phyloP scores from a whole-genome alignment of 2,113 vertebrate species.

The Erpornis zantholeuca region DNA sequence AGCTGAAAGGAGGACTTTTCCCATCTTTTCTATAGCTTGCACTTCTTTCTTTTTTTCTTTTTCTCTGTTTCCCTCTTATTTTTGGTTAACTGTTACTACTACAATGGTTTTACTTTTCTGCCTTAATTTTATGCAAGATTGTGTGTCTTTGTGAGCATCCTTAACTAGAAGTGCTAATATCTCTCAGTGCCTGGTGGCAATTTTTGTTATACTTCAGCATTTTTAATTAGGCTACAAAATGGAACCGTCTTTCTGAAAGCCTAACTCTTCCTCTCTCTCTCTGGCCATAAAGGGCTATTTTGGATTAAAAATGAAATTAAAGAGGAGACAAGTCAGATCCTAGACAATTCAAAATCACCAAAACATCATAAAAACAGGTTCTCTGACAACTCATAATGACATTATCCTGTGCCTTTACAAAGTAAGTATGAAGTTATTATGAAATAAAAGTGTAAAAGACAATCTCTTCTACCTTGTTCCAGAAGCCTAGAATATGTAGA shows the following conservation, averaged over 20 bases:
- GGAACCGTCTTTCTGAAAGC: not conserved
- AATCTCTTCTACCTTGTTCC: not conserved
- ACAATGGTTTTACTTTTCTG: not conserved
- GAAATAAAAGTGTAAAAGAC: not conserved
- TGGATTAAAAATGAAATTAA: not conserved
- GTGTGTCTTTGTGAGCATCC: not conserved
- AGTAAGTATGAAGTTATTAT: not conserved
- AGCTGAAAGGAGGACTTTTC: not conserved
- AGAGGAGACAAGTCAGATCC: not conserved
- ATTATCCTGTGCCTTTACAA: not conserved
- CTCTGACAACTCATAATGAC: not conserved
- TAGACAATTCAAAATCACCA: not conserved
- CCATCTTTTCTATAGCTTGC: not conserved
- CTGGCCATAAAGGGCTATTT: not conserved
- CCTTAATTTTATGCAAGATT: not conserved
- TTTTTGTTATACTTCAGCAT: not conserved
- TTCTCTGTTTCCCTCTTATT: not conserved
- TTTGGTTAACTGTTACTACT: not conserved
- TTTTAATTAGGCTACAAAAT: not conserved
- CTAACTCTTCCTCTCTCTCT: not conserved
- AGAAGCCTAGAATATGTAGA: not conserved
- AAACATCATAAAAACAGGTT: not conserved
- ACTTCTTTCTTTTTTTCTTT: not conserved
- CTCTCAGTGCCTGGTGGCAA: not conserved
- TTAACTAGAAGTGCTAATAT: not conserved